Evolutionary conservation across 2,888 invertebrate species (phyloP), one percentile per base, ranked within the genome.

Genomic region (Eristalis tenax): DNA sequence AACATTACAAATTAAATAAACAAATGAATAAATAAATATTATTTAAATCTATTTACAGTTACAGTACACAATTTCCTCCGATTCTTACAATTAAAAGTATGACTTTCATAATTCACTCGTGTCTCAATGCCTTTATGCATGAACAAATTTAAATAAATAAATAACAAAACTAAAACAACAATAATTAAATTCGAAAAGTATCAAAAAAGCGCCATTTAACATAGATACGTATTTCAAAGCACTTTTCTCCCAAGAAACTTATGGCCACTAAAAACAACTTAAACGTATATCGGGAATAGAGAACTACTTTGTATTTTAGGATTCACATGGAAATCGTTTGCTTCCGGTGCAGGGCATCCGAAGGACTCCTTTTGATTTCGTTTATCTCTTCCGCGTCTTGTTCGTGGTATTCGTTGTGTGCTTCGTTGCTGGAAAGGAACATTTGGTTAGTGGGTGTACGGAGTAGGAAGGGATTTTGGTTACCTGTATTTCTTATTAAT

Each of bases 51-150:
- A 87, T 87, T 76, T 86, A 86, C 83, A 86, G 68, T 64, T 86
- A 86, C 83, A 86, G 68, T 64, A 18, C 73, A 61, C 11, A 26
- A 64, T 68, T 28, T 26, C 2, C 22, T 38, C 50, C 13, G 22
- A 18, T 50, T 50, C 80, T 83, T 87, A 87, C 68, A 4, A 18
- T 64, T 64, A 68, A 87, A 65, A 70, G 89, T 90, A 92, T 92
- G 92, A 92, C 92, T 92, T 92, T 91, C 90, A 91, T 90, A 90
- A 89, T 91, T 89, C 91, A 91, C 91, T 91, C 91, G 89, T 90
- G 89, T 89, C 83, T 82, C 23, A 83, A 88, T 88, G 80, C 59
- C 18, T 18, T 50, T 88, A 83, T 81, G 83, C 82, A 84, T 81
- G 70, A 89, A 84, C n/a, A 13, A 13, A 79, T 61, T 66, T 76